Base-by-base conservation (phyloP, 2,888 invertebrate species). In the Corbicula japonica region DNA sequence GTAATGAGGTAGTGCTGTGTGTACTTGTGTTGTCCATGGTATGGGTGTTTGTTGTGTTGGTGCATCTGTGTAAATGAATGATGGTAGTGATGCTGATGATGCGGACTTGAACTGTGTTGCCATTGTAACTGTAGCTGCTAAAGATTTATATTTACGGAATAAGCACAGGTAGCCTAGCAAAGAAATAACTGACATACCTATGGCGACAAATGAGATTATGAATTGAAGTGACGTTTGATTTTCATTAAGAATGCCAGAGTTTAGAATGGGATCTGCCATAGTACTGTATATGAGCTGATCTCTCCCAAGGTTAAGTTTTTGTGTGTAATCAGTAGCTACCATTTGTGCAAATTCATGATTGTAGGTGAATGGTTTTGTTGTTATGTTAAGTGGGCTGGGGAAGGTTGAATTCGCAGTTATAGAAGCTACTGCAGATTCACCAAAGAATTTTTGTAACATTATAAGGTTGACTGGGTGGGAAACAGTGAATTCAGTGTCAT, bases 231-330 rank as follows among this genome's bases (percentile, higher is more conserved):
- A 4, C 6, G 21, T 23, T 35, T 3, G 21, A 35, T 26, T 21
- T n/a, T 1, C 5, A n/a, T 10, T 30, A 21, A 18, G 10, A 10
- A 34, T 8, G 5, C 5, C 3, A 5, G 21, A 32, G 23, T 21
- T 30, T 5, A 2, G n/a, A 34, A 58, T 50, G 5, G 35, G 35
- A 35, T 32, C 21, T n/a, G 58, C 58, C 18, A 58, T 21, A 23
- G 21, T 1, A 35, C 35, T 34, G 21, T 34, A 58, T 30, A 58
- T 58, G 3, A n/a, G n/a, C 23, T 34, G 34, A 21, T 58, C 58
- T 58, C n/a, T 58, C 58, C 35, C 35, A 35, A 18, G 58, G 35
- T 10, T 58, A 58, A 8, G 21, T 35, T 58, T 58, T 35, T 34
- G 21, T 35, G n/a, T 58, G 2, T 6, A 34, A 12, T 58, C 58